Evolutionary conservation across 2,113 vertebrate species (phyloP).

Genomic region (Naja naja): DNA sequence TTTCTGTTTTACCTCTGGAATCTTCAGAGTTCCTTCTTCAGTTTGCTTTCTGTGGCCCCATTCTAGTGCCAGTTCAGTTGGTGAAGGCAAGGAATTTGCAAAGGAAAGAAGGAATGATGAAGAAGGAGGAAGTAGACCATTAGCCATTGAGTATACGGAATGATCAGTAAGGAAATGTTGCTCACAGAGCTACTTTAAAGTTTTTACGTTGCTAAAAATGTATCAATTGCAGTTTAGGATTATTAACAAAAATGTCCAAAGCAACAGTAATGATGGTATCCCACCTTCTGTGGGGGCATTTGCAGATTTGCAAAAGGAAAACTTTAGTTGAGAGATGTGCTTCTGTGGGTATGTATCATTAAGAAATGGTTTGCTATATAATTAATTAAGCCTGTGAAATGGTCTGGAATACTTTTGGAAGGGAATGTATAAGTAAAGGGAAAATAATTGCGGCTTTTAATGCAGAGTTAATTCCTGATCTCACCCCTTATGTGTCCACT

Average conservation of each 20-base stretch:
- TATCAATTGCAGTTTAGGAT: conserved; percentile 4
- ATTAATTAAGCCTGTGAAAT: conserved; percentile 24
- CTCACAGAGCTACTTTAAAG: not conserved
- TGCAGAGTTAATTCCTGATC: conserved; percentile 8
- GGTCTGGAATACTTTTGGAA: conserved; percentile 17
- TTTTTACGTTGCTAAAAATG: not conserved
- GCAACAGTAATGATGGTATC: not conserved
- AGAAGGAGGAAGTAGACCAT: not conserved
- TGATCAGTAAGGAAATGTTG: not conserved
- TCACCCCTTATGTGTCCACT: not conserved
- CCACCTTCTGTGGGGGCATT: not conserved
- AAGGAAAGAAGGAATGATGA: not conserved
- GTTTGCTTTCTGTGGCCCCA: not conserved
- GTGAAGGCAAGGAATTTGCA: not conserved
- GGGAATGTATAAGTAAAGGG: conserved; percentile 6
- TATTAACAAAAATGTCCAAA: conserved; percentile 18
- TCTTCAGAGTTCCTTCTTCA: not conserved
- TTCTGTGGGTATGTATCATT: conserved; percentile 22
- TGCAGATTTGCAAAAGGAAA: not conserved
- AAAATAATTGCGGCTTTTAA: not conserved
- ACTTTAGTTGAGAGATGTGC: not conserved
- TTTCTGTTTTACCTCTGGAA: not conserved
- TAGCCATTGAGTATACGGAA: not conserved
- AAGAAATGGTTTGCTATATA: conserved; percentile 19
- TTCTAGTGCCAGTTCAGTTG: not conserved